Evolutionary conservation across 2,113 vertebrate species (phyloP).

Genomic region (Varanus salvator): DNA sequence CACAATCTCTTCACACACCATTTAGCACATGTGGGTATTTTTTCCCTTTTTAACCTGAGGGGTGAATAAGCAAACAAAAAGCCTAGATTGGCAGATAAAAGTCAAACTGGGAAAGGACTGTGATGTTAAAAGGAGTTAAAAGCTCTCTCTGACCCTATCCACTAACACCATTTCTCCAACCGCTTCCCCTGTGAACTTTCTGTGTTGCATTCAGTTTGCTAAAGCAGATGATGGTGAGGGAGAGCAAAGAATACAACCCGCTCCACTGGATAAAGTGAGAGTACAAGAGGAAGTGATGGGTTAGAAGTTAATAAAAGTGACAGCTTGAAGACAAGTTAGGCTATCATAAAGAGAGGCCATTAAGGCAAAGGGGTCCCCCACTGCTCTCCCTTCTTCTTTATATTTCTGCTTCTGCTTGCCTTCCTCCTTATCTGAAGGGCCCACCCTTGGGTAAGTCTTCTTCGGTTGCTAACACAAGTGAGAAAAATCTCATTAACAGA

Average conservation of each 20-base stretch:
- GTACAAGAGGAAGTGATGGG: slow-evolving; percentile 77
- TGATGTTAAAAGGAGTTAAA: slow-evolving; percentile 77
- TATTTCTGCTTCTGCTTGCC: slow-evolving; percentile 64
- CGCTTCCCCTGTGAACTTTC: slow-evolving; percentile 80
- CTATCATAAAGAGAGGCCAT: slow-evolving; percentile 67
- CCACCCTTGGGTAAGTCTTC: slow-evolving; percentile 51
- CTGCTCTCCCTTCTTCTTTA: slow-evolving; percentile 63
- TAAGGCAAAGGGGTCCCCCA: slow-evolving; percentile 67
- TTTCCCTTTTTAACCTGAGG: slow-evolving; percentile 57
- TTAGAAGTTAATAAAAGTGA: slow-evolving; percentile 82
- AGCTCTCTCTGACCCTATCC: slow-evolving; percentile 72
- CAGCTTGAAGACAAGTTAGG: slow-evolving; percentile 75
- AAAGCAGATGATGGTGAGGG: slow-evolving; percentile 72
- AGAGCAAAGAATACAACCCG: slow-evolving; percentile 73
- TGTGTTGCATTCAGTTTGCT: slow-evolving; percentile 78
- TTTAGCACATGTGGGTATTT: neutral
- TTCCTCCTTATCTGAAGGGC: slow-evolving; percentile 63
- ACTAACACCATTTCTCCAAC: slow-evolving; percentile 69
- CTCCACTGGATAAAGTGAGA: slow-evolving; percentile 77
- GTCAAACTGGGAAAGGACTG: slow-evolving; percentile 69
- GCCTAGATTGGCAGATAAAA: slow-evolving; percentile 75
- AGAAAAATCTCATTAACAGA: slow-evolving; percentile 72
- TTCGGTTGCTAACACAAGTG: slow-evolving; percentile 64
- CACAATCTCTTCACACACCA: slow-evolving; percentile 59
- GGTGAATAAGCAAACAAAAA: slow-evolving; percentile 74